These are phyloP conservation scores for Drosophila bifasciata DNA, from an alignment of 1,140 invertebrate species.

Conservation along the genomic window DNA sequence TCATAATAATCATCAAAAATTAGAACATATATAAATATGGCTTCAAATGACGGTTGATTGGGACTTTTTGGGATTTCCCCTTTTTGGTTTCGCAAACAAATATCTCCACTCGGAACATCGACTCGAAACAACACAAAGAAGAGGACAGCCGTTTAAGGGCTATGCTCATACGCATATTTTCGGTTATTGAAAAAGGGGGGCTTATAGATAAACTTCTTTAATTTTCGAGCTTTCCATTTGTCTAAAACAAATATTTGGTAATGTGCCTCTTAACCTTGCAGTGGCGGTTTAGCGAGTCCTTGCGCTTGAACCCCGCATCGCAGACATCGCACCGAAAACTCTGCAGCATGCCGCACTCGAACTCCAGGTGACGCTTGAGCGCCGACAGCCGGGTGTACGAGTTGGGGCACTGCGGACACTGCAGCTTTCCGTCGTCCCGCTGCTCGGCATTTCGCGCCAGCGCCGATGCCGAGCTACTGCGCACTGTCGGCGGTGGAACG, in stretches of 20 bases:
- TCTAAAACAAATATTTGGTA: constrained; percentile 74
- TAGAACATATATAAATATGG: constrained; percentile 42
- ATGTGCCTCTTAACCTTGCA: constrained; percentile 79
- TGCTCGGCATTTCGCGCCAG: constrained; percentile 56
- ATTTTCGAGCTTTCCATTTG: constrained; percentile 18
- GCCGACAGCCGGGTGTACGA: constrained; percentile 69
- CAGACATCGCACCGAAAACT: constrained; percentile 70
- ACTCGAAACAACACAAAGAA: constrained; percentile 2
- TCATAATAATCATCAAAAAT: constrained; percentile 5
- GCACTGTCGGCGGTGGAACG: constrained; percentile 35
- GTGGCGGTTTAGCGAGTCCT: constrained; percentile 83
- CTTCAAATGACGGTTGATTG: constrained; percentile 66
- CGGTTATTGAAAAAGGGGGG: constrained; percentile 5
- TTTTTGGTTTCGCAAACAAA: neutral
- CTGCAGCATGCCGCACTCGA: constrained; percentile 57
- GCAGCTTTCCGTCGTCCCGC: constrained; percentile 66
- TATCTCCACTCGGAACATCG: neutral
- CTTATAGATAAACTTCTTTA: constrained; percentile 31
- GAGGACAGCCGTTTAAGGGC: neutral
- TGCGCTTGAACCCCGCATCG: constrained; percentile 75
- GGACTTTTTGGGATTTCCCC: constrained; percentile 47
- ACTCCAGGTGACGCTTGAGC: constrained; percentile 74
- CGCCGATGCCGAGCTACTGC: constrained; percentile 57
- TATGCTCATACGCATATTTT: neutral
- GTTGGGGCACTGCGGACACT: constrained; percentile 72